Evolutionary conservation across 2,888 invertebrate genomes (phyloP), one percentile per base, ranked within the genome.

Genomic region (Sesia bembeciformis): DNA sequence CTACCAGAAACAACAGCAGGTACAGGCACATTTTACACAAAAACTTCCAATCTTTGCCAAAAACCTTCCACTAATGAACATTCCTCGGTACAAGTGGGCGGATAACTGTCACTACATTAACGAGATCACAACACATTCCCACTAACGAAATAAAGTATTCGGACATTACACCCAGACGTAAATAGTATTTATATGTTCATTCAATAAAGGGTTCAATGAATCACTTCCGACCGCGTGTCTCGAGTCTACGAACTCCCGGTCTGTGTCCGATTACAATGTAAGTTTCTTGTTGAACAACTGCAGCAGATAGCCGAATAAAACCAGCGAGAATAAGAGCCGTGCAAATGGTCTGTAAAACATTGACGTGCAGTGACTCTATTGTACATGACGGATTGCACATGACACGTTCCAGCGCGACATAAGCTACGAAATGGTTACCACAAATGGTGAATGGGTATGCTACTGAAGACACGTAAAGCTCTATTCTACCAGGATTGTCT

Each of bases 1-100:
- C 78, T 82, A 81, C 73, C 62, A 80, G 59, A 57, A 80, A 62
- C 56, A 79, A 68, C 56, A 74, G 59, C 67, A 79, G 63, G 69
- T 76, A 79, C 65, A 78, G 67, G 57, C 76, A 79, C 76, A 76
- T 78, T 63, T 64, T 72, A 58, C 60, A 59, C 62, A 70, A 67
- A 68, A 61, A 57, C 64, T 67, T 66, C 66, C 67, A 68, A 70
- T 67, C 68, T 71, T 75, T 85, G 86, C 86, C 84, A 87, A 86
- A 79, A 75, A 69, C 65, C 68, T 74, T 66, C 64, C 63, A 69
- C 80, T 79, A 81, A 83, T 80, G 79, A 81, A 74, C 66, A 63
- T 62, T 60, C 65, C 66, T 68, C 65, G 62, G 74, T 74, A 70
- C 63, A 64, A 61, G 74, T 68, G 66, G 66, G 67, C 63, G 69